Percentiles rank a stretch among this genome's conserved stretches.
Evolutionary conservation across 2,888 invertebrate genomes (phyloP).

Genomic region (Eudasyphora cyanicolor): DNA sequence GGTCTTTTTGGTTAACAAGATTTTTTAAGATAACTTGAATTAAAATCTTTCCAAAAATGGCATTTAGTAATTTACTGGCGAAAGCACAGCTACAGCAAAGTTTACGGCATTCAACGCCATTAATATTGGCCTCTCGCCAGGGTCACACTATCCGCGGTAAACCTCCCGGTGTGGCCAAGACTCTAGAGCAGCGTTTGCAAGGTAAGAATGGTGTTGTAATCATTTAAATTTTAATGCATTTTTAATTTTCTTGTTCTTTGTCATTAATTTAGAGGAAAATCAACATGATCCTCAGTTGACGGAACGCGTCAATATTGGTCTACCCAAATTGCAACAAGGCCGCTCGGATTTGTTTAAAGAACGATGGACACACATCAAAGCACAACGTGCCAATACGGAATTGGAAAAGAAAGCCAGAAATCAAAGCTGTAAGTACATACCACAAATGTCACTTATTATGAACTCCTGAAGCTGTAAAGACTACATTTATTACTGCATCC

Average conservation of each 20-base stretch:
- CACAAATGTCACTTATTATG: too few species aligned
- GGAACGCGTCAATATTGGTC: slow-evolving; percentile 85
- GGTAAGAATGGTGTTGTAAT: slow-evolving; percentile 81
- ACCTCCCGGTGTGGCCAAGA: slow-evolving; percentile 85
- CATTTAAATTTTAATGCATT: too few species aligned
- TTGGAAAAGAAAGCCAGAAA: slow-evolving; percentile 85
- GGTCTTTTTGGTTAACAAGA: background rate
- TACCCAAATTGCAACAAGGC: slow-evolving; percentile 79
- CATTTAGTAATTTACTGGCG: slow-evolving; percentile 73
- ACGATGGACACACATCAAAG: slow-evolving; percentile 82
- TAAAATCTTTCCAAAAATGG: slow-evolving; percentile 69
- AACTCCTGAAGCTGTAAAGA: too few species aligned
- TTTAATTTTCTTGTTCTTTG: background rate
- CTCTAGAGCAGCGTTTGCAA: slow-evolving; percentile 85
- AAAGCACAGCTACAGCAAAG: slow-evolving; percentile 69
- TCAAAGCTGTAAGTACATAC: slow-evolving; percentile 82
- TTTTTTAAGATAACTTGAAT: slow-evolving; percentile 10
- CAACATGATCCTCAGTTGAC: slow-evolving; percentile 81
- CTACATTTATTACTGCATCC: too few species aligned
- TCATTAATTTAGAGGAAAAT: slow-evolving; percentile 71
- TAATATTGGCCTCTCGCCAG: slow-evolving; percentile 67
- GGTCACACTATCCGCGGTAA: slow-evolving; percentile 86
- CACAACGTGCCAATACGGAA: slow-evolving; percentile 81
- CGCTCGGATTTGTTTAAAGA: slow-evolving; percentile 80
- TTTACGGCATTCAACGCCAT: slow-evolving; percentile 65